Percentiles rank a stretch among this genome's conserved stretches.
phyloP scores from a whole-genome alignment of 2,113 vertebrate species.

The Lates calcarifer region DNA sequence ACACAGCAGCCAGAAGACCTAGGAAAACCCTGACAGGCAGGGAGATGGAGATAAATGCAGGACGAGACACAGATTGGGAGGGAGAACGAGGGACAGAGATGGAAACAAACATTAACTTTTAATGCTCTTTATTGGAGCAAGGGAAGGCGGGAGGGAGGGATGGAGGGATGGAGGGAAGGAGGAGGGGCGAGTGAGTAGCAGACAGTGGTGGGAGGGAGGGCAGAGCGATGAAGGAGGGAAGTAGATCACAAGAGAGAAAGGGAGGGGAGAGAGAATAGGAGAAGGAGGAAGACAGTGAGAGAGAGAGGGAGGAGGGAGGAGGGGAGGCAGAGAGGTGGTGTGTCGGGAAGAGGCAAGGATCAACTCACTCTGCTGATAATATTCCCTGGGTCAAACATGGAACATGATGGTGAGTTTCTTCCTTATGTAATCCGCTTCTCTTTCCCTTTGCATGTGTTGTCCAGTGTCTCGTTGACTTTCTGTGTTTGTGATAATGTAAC shows the following conservation, averaged over 20 bases:
- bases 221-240: slow-evolving; percentile 40
- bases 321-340: slow-evolving; percentile 60
- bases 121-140: slow-evolving; percentile 72
- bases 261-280: slow-evolving; percentile 21
- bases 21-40: slow-evolving; percentile 53
- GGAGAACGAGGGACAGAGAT: slow-evolving; percentile 64
- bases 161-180: slow-evolving; percentile 22
- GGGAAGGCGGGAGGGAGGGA: slow-evolving; percentile 36
- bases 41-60: slow-evolving; percentile 61
- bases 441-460: slow-evolving; percentile 11
- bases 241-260: slow-evolving; percentile 8
- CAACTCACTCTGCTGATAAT: slow-evolving; percentile 74
- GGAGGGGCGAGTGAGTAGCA: slow-evolving; percentile 42
- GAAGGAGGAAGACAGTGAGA: slow-evolving; percentile 39
- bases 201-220: slow-evolving; percentile 46
- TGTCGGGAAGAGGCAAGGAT: slow-evolving; percentile 78
- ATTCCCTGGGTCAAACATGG: slow-evolving; percentile 83
- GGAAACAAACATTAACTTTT: slow-evolving; percentile 83
- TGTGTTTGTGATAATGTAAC: slow-evolving; percentile 13
- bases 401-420: slow-evolving; percentile 84
- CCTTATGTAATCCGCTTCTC: slow-evolving; percentile 15
- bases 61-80: slow-evolving; percentile 29
- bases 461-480: slow-evolving; percentile 24
- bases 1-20: slow-evolving; percentile 32
- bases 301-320: slow-evolving; percentile 47